phyloP scores from a whole-genome alignment of 1,140 invertebrate species.

The Macrostomum lignano region DNA sequence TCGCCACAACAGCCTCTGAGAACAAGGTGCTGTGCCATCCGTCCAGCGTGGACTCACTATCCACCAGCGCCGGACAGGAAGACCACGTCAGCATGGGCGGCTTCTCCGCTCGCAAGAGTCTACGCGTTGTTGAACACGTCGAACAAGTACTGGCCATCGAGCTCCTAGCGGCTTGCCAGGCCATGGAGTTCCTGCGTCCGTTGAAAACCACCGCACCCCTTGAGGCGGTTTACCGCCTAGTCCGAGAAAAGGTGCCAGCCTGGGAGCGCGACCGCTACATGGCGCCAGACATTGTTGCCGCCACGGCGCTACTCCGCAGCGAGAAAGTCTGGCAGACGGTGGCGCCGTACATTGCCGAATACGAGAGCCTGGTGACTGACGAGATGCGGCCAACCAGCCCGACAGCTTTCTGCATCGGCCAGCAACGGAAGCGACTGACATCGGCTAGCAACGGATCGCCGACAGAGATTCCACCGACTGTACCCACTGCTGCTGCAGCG shows the following conservation, averaged over 20 bases:
- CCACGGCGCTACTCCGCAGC: conserved; percentile 32
- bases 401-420: too few species aligned
- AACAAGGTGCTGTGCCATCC: conserved; percentile 44
- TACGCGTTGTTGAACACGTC: conserved; percentile 38
- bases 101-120: conserved; percentile 39
- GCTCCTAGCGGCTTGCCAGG: conserved; percentile 41
- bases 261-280: conserved; percentile 40
- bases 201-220: conserved; percentile 39
- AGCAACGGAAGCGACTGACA: too few species aligned
- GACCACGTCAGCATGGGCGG: conserved; percentile 46
- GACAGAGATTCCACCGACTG: too few species aligned
- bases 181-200: conserved; percentile 42
- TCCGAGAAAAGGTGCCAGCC: conserved; percentile 31
- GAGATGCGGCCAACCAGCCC: too few species aligned
- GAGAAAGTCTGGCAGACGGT: conserved; percentile 34
- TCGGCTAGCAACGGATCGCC: too few species aligned
- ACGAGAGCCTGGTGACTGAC: too few species aligned
- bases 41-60: conserved; percentile 39
- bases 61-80: conserved; percentile 44
- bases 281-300: conserved; percentile 37
- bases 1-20: background rate
- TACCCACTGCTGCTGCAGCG: too few species aligned
- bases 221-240: conserved; percentile 38
- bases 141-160: conserved; percentile 43
- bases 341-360: conserved; percentile 9